Conservation (phyloP, 2,797 vertebrate genomes). For the Coreius guichenoti region DNA sequence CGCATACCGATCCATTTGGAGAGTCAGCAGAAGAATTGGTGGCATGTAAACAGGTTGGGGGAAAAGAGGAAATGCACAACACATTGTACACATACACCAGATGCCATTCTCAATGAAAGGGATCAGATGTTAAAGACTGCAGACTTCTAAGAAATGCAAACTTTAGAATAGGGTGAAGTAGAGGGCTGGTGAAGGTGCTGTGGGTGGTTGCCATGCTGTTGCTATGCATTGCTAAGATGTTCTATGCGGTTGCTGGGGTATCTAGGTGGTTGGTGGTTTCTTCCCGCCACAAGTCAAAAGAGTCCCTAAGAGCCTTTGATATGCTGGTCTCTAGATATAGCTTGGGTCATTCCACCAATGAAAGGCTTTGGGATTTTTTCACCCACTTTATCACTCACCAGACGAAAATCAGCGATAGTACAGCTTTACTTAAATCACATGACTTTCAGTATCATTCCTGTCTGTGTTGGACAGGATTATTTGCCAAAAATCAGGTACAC, state of each 20-base stretch:
- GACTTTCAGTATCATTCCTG: background rate
- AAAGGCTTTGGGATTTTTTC: conserved; percentile 2
- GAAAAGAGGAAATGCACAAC: conserved; percentile 77
- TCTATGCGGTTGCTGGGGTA: background rate
- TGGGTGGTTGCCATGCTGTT: conserved; percentile 7
- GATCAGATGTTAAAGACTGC: conserved; percentile 57
- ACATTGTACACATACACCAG: conserved; percentile 74
- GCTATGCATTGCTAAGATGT: conserved; percentile 1
- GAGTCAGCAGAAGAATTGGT: conserved; percentile 76
- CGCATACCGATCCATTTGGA: conserved; percentile 72
- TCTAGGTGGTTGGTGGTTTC: background rate
- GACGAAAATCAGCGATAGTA: background rate
- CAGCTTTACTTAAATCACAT: background rate
- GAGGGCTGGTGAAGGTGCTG: background rate
- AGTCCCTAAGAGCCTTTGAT: background rate
- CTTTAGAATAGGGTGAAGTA: conserved; percentile 32
- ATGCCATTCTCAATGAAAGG: conserved; percentile 54
- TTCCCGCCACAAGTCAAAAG: background rate
- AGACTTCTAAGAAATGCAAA: conserved; percentile 50
- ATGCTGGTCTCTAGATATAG: background rate
- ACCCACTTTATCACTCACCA: background rate
- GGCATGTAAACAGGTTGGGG: conserved; percentile 77
- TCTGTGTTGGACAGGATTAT: background rate
- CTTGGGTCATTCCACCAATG: background rate
- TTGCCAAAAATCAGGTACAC: background rate